Evolutionary conservation across 2,113 vertebrate genomes (phyloP).

Genomic region (Notechis scutatus): DNA sequence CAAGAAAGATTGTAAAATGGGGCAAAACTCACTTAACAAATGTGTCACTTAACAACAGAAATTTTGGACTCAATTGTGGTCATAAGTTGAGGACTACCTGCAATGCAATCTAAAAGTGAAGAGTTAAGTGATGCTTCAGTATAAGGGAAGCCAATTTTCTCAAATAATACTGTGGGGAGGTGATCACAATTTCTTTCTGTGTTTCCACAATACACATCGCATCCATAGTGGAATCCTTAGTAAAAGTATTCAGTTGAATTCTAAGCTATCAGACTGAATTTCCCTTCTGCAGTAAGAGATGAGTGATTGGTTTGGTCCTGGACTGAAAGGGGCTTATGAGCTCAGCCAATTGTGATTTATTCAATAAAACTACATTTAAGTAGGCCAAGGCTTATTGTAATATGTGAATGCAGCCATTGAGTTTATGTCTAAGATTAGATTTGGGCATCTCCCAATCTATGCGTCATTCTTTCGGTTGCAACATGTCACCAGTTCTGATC

Average conservation of each 20-base stretch:
- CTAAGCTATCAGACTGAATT: background rate
- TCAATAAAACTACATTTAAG: background rate
- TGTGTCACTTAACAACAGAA: no score
- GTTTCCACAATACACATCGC: background rate
- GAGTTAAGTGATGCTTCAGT: background rate
- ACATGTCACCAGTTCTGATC: background rate
- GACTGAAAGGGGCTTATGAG: background rate
- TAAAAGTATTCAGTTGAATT: background rate
- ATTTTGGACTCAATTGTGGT: no score
- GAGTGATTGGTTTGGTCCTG: background rate
- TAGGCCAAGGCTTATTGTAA: background rate
- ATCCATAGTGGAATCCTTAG: background rate
- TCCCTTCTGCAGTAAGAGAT: background rate
- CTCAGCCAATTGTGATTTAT: background rate
- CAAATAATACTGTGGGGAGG: background rate
- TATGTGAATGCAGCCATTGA: background rate
- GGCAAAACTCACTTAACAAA: no score
- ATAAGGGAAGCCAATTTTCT: background rate
- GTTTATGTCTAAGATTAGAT: background rate
- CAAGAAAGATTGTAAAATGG: no score
- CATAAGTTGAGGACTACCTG: no score
- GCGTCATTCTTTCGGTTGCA: background rate
- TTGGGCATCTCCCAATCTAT: background rate
- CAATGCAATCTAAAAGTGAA: background rate
- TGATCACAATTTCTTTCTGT: background rate